phyloP scores from a whole-genome alignment of 2,113 vertebrate genomes.

The Saccopteryx leptura region DNA sequence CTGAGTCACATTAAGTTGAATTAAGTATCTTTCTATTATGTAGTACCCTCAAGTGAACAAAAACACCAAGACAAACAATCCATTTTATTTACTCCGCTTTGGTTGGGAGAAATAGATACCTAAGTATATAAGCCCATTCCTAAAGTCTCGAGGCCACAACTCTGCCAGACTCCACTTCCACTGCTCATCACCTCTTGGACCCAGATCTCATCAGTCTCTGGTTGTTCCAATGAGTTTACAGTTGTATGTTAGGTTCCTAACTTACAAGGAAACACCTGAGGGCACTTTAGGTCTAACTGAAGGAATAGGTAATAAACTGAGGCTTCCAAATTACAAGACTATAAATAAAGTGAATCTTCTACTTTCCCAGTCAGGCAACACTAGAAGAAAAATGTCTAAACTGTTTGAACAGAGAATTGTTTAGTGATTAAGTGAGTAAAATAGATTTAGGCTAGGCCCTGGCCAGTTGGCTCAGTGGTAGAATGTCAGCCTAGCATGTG shows the following conservation, averaged over 20 bases:
- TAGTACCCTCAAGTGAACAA: background rate
- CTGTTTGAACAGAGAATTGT: background rate
- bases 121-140: background rate
- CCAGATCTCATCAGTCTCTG: background rate
- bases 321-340: background rate
- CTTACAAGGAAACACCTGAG: background rate
- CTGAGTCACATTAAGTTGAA: background rate
- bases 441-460: background rate
- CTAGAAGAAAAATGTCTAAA: background rate
- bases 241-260: background rate
- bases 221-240: background rate
- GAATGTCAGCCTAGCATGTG: too few species aligned
- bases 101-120: background rate
- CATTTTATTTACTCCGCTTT: background rate
- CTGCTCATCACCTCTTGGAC: background rate
- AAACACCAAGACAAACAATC: background rate
- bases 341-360: background rate
- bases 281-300: background rate
- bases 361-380: background rate
- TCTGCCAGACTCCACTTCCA: background rate
- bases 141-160: background rate
- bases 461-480: too few species aligned
- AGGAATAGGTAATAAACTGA: background rate
- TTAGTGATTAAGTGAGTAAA: constrained; percentile 1
- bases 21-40: background rate